Conservation (phyloP, 2,797 vertebrate genomes). For the Tragopan temminckii region DNA sequence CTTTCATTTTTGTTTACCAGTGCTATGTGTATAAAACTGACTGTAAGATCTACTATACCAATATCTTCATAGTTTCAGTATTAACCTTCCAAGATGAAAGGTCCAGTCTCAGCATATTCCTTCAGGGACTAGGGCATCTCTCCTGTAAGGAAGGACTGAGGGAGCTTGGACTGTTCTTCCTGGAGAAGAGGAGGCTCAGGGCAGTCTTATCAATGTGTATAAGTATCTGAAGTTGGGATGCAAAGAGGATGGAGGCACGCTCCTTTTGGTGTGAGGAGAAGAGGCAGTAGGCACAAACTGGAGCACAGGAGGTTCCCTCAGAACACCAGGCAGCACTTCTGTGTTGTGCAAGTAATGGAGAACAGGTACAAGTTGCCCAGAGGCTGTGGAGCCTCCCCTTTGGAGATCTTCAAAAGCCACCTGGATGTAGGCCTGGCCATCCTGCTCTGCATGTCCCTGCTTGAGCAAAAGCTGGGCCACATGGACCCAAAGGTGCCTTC, state of each 20-base stretch:
- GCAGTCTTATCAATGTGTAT: rapidly evolving
- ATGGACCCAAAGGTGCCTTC: background rate
- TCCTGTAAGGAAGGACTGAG: background rate
- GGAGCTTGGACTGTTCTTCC: background rate
- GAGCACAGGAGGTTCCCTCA: no score
- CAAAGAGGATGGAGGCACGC: background rate
- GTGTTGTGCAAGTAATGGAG: no score
- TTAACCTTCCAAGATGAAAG: background rate
- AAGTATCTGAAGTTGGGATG: background rate
- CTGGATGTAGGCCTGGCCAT: background rate
- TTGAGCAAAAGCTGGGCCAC: background rate
- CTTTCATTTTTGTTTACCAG: background rate
- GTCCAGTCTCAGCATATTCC: background rate
- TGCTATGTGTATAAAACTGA: background rate
- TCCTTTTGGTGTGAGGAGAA: background rate
- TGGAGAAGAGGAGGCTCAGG: background rate
- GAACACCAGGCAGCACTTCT: no score
- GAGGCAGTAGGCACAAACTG: background rate
- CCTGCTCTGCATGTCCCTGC: background rate
- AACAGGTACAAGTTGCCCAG: no score
- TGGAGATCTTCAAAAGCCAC: background rate
- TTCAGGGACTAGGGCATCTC: background rate
- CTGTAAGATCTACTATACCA: background rate
- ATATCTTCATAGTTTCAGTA: background rate
- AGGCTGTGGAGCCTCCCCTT: no score